Base-by-base conservation (phyloP, 2,797 vertebrate genomes). In the Euthynnus affinis region DNA sequence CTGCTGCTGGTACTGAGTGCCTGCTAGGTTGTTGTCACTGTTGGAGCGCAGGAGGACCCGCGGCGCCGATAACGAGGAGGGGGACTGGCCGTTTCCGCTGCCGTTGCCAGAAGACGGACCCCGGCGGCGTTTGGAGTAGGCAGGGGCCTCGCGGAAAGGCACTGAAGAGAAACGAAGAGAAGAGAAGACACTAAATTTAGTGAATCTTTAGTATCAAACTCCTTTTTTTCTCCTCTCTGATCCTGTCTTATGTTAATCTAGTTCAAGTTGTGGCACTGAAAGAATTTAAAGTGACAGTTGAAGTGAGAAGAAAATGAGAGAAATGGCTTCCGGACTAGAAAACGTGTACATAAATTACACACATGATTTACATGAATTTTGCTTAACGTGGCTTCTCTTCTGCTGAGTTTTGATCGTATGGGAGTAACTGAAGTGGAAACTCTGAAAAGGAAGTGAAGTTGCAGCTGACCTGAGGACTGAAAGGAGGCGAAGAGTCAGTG, bases 111-210 rank as follows among this genome's bases (percentile, higher is more conserved):
- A 89, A 4, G 95, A 95, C 15, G 94, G 96, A 81, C 96, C 95
- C 91, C 96, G 94, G 69, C 96, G 95, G 83, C 96, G 95, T 63
- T 96, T 97, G 70, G 98, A 97, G 90, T 98, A 98, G 9, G 96
- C 95, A 44, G 98, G 98, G 85, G 96, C 96, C 96, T 99, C 98
- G 32, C 95, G 95, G 93, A 99, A 99, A 95, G 98, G 97, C 97
- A 98, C 98, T 99, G 94, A 9, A 23, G 65, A 55, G 55, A 22
- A 14, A 62, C 0, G 6, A 56, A 56, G 34, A 5, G 27, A 52
- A 46, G 64, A 59, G 32, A 61, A 59, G 20, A 37, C 34, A 9
- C 34, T 37, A 6, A 32, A 32, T 32, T 32, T 32, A 32, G 29
- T 32, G 0, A 9, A 13, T 29, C 1, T 1, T n/a, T 6, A 8